phyloP scores from a whole-genome alignment of 2,888 invertebrate species.

The Prosopocoilus inquinatus region DNA sequence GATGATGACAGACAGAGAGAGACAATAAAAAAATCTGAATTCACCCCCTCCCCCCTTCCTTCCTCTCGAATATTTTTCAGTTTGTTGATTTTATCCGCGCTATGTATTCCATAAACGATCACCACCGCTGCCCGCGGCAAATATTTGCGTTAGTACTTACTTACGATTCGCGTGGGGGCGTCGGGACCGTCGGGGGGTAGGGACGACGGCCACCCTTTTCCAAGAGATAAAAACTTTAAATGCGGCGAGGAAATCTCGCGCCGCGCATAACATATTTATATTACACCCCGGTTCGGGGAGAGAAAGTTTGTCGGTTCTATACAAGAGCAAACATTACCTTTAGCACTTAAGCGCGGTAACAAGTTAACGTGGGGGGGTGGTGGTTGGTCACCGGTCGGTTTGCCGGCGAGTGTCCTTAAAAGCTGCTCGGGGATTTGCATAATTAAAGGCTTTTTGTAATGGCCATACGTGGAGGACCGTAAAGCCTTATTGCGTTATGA shows the following conservation, averaged over 20 bases:
- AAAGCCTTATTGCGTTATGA: conserved; percentile 1
- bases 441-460: conserved; percentile 3
- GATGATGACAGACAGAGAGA: too few relatives aligned
- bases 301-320: background rate
- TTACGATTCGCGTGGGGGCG: background rate
- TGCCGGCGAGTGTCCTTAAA: conserved; percentile 1
- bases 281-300: background rate
- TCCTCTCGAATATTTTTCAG: too few relatives aligned
- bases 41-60: too few relatives aligned
- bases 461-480: background rate
- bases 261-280: conserved; percentile 9
- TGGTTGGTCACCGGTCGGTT: too few relatives aligned
- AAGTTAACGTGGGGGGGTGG: background rate
- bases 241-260: background rate
- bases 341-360: background rate
- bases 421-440: background rate
- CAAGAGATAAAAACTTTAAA: conserved; percentile 12
- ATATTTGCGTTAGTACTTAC: conserved; percentile 16
- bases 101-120: background rate
- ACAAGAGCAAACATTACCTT: background rate
- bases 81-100: too few relatives aligned
- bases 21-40: too few relatives aligned
- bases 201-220: too few relatives aligned
- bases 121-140: background rate
- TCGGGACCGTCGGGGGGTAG: too few relatives aligned